Evolutionary conservation across 1,140 invertebrate genomes (phyloP).

Genomic region (Mylabris phalerata): DNA sequence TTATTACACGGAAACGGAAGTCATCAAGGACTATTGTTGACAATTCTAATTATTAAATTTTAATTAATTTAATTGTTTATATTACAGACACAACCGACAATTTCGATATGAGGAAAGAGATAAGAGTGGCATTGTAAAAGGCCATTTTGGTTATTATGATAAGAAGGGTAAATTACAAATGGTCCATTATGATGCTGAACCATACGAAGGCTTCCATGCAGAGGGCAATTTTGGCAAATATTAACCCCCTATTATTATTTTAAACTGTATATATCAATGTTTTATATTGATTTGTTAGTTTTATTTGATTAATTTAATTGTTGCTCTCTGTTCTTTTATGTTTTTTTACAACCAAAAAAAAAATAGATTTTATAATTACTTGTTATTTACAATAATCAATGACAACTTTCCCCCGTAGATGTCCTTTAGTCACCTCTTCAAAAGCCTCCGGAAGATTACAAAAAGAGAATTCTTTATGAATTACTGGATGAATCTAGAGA

Average conservation of each 20-base stretch:
- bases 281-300: conserved; percentile 12
- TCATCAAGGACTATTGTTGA: neutral
- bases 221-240: conserved; percentile 21
- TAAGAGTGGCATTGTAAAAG: conserved; percentile 67
- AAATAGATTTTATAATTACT: neutral
- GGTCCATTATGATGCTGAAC: conserved; percentile 70
- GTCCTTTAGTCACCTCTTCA: conserved; percentile 55
- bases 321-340: conserved; percentile 14
- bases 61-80: neutral
- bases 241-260: conserved; percentile 8
- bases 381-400: conserved; percentile 2
- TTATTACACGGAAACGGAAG: neutral
- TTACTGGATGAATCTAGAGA: conserved; percentile 56
- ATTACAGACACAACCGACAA: conserved; percentile 66
- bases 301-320: conserved; percentile 5
- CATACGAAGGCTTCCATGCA: conserved; percentile 61
- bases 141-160: conserved; percentile 78
- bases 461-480: conserved; percentile 65
- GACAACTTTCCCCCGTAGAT: conserved; percentile 73
- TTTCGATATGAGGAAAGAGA: conserved; percentile 76
- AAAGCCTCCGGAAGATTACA: conserved; percentile 63
- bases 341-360: neutral
- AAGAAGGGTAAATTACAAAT: conserved; percentile 69
- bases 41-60: neutral
- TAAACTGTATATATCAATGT: conserved; percentile 14